Percentiles rank a stretch among this genome's conserved stretches.
These are phyloP conservation scores for Ditylenchus dipsaci DNA, from an alignment of 1,140 invertebrate species.

Conservation along the genomic window DNA sequence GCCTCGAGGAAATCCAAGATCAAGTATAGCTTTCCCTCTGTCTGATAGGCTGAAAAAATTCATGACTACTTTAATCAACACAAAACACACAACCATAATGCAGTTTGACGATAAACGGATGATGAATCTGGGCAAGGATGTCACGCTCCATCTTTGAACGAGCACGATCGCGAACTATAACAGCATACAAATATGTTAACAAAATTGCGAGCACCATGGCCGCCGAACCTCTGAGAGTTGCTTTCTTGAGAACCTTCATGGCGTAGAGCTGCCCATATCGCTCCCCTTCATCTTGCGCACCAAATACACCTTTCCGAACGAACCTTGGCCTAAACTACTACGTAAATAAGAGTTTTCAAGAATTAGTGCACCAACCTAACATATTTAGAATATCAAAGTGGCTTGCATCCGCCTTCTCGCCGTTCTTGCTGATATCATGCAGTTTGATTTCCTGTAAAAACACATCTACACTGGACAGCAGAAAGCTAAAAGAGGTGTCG, in stretches of 20 bases:
- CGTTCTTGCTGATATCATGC: slow-evolving; percentile 53
- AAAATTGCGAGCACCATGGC: neutral
- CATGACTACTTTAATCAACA: neutral
- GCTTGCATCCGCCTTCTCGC: slow-evolving; percentile 82
- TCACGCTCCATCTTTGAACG: slow-evolving; percentile 96
- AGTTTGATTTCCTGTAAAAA: neutral
- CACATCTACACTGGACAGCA: no score
- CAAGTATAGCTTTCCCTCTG: slow-evolving; percentile 94
- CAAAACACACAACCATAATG: slow-evolving; percentile 70
- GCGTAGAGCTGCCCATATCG: slow-evolving; percentile 92
- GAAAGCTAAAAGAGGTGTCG: no score
- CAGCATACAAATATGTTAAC: neutral
- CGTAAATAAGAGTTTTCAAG: no score
- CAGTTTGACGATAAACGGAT: slow-evolving; percentile 94
- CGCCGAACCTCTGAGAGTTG: slow-evolving; percentile 80
- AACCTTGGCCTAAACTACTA: slow-evolving; percentile 70
- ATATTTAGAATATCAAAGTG: slow-evolving; percentile 97
- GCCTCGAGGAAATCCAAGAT: slow-evolving; percentile 92
- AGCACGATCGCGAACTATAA: slow-evolving; percentile 81
- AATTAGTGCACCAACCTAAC: slow-evolving; percentile 76
- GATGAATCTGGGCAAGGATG: slow-evolving; percentile 92
- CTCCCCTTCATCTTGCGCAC: slow-evolving; percentile 86
- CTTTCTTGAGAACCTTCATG: slow-evolving; percentile 98
- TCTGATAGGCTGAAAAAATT: slow-evolving; percentile 78
- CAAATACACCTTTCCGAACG: slow-evolving; percentile 95